Conservation (phyloP, 2,113 vertebrate genomes). For the Mormoops blainvillei region DNA sequence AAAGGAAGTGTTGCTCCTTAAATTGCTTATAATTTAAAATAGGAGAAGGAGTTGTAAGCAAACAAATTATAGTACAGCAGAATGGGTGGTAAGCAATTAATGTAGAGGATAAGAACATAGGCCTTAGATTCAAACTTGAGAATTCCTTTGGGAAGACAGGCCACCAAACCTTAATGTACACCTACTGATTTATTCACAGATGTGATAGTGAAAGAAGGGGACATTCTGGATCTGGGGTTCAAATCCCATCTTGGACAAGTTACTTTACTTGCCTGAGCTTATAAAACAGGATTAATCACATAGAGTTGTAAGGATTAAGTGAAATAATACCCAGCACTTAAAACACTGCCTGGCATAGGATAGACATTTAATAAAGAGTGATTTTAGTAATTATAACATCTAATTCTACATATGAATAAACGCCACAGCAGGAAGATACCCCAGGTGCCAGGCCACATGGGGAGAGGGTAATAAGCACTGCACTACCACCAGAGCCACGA, state of each 20-base stretch:
- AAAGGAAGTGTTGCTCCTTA: not conserved
- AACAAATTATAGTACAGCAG: not conserved
- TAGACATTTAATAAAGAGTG: not conserved
- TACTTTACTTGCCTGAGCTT: not conserved
- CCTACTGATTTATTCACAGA: not conserved
- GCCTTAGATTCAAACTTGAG: not conserved
- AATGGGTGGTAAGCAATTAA: not conserved
- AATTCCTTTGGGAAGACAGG: not conserved
- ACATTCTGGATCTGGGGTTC: not conserved
- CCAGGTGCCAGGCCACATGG: not conserved
- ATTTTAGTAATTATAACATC: not conserved
- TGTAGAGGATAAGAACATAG: not conserved
- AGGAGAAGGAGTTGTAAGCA: not conserved
- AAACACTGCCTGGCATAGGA: not conserved
- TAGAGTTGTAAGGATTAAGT: not conserved
- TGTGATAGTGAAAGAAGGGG: not conserved
- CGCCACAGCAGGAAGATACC: not conserved
- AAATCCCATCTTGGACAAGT: not conserved
- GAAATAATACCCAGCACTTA: not conserved
- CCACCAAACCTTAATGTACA: not conserved
- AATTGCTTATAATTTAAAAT: not conserved
- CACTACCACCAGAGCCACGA: fast-evolving
- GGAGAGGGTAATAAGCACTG: not conserved
- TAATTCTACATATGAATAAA: not conserved
- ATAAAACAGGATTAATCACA: not conserved